phyloP scores from a whole-genome alignment of 92 coral and sea anemone species.

The Palythoa heliodiscus region DNA sequence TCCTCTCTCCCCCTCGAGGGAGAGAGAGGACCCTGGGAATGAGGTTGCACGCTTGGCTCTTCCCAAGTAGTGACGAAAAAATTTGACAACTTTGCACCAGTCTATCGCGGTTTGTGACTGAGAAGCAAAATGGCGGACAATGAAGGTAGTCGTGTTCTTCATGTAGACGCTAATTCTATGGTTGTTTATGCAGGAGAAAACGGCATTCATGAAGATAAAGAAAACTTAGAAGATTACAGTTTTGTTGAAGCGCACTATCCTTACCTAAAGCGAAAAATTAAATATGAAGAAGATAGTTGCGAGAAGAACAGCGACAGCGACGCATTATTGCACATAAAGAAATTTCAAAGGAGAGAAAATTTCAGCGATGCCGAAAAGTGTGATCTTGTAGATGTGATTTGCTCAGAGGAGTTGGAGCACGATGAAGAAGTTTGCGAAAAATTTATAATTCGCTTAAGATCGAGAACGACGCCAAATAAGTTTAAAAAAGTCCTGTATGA shows the following conservation, averaged over 20 bases:
- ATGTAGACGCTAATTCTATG: conserved; percentile 41
- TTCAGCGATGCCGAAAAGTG: conserved; percentile 42
- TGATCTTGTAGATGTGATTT: conserved; percentile 32
- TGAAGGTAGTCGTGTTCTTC: conserved; percentile 33
- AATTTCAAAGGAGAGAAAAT: conserved; percentile 40
- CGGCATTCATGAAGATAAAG: conserved; percentile 40
- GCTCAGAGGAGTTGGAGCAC: conserved; percentile 30
- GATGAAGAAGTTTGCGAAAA: conserved; percentile 31
- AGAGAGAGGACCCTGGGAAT: too few relatives aligned
- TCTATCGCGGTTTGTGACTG: conserved; percentile 3
- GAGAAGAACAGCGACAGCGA: conserved; percentile 32
- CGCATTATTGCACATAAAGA: background rate
- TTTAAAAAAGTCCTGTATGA: conserved; percentile 42
- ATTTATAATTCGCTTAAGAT: conserved; percentile 40
- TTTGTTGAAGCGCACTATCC: conserved; percentile 30
- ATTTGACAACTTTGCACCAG: background rate
- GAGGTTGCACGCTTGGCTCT: too few relatives aligned
- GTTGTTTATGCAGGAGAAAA: conserved; percentile 31
- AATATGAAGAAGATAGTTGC: conserved; percentile 28
- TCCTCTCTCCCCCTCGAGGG: too few relatives aligned
- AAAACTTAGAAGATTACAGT: conserved; percentile 32
- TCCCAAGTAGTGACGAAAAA: background rate
- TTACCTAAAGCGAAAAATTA: conserved; percentile 31
- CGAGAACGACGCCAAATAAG: conserved; percentile 39
- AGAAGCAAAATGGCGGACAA: conserved; percentile 40